Evolutionary conservation across 2,888 invertebrate species (phyloP), one percentile per base, ranked within the genome.

Genomic region (Conops quadrifasciatus): DNA sequence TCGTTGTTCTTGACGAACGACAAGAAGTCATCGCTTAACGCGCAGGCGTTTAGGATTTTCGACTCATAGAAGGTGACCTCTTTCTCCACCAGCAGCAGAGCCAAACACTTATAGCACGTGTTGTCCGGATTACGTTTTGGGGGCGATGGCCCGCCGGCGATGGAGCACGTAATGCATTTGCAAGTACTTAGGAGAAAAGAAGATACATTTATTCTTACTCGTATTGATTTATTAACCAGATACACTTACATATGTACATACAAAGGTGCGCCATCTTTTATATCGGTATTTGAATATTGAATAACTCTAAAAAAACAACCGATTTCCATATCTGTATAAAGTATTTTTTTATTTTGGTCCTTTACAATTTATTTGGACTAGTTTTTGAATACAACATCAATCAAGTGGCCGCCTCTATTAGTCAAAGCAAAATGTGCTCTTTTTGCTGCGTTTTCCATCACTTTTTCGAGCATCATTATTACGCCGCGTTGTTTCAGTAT

Each of bases 161-260:
- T 84, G 49, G 83, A 82, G 76, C 86, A 86, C 65, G 85, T 84
- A 59, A 84, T 82, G 77, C 86, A 86, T 75, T 82, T 81, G 77
- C 86, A 86, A 77, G 80, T 80, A 71, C 85, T 86, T 69, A 58
- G 15, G 15, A 16, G 28, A 58, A 24, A 28, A 2, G 13, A 58
- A 28, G 15, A 58, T 5, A 49, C 3, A n/a, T 49, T 13, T 5
- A 36, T 36, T 36, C 4, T 7, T 7, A 36, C 9, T 36, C 9
- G 36, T 11, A 19, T 11, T 43, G 2, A 60, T 24, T 26, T 43
- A 51, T 15, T n/a, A 51, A 15, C n/a, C 13, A 51, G 4, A 19
- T 51, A 51, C 19, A 15, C 19, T 51, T 15, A 5, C 19, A 21
- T 21, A 13, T n/a, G n/a, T 3, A 36, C 16, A 30, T 21, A n/a